These are phyloP conservation scores for Oreohelix idahoensis DNA, from an alignment of 1,140 invertebrate genomes.

Conservation along the genomic window DNA sequence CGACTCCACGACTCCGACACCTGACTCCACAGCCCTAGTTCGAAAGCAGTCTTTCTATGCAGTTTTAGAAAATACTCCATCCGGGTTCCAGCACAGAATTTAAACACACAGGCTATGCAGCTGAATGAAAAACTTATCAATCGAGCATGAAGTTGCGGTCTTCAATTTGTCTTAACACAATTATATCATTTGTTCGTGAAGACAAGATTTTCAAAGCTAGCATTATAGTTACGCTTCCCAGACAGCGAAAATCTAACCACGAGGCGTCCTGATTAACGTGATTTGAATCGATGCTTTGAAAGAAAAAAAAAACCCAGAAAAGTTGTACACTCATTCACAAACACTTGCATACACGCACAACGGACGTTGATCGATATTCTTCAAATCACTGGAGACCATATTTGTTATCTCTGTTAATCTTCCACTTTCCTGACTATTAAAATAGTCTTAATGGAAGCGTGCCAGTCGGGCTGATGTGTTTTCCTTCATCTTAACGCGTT, in stretches of 20 bases:
- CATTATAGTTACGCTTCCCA: not conserved
- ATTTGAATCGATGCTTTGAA: not conserved
- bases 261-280: not conserved
- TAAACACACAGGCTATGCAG: too few species aligned
- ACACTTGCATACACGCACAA: not conserved
- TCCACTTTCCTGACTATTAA: not conserved
- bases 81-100: too few species aligned
- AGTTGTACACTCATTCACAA: not conserved
- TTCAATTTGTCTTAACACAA: not conserved
- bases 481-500: not conserved
- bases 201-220: not conserved
- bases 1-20: too few species aligned
- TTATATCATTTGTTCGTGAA: not conserved
- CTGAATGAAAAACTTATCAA: too few species aligned
- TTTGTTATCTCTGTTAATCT: not conserved
- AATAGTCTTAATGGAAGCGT: not conserved
- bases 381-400: not conserved
- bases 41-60: too few species aligned
- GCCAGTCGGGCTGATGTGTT: not conserved
- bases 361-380: not conserved
- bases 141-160: not conserved
- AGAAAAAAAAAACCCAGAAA: not conserved
- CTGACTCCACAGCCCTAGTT: too few species aligned
- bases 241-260: not conserved
- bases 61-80: too few species aligned